These are phyloP conservation scores for Donacobius atricapilla DNA, from an alignment of 2,113 vertebrate species.

Conservation along the genomic window DNA sequence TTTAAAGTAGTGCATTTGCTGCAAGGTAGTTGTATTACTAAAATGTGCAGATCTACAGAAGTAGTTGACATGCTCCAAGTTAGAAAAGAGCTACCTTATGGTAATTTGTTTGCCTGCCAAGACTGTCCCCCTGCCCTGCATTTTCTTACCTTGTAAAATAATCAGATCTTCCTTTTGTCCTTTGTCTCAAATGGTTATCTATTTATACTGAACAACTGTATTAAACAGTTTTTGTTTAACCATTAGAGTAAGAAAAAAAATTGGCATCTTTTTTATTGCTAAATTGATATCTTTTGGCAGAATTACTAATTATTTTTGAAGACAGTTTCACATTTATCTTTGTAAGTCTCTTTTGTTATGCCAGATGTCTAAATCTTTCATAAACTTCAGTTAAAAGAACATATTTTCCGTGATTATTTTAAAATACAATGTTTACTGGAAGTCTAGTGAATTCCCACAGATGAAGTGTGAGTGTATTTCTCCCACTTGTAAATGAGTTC, in stretches of 20 bases:
- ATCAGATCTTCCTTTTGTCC: not conserved
- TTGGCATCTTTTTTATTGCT: not conserved
- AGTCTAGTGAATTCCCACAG: slow-evolving; percentile 74
- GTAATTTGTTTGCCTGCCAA: not conserved
- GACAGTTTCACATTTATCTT: slow-evolving; percentile 48
- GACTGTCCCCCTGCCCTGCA: not conserved
- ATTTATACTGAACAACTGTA: not conserved
- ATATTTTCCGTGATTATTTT: slow-evolving; percentile 75
- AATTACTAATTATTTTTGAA: slow-evolving; percentile 31
- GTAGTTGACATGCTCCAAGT: not conserved
- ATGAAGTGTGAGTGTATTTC: slow-evolving; percentile 77
- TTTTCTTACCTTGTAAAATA: not conserved
- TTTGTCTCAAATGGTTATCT: not conserved
- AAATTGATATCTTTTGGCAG: slow-evolving; percentile 18
- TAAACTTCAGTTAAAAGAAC: slow-evolving; percentile 69
- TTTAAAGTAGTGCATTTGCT: not conserved
- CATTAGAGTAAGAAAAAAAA: not conserved
- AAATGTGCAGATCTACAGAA: not conserved
- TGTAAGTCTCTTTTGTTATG: slow-evolving; percentile 54
- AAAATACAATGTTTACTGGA: slow-evolving; percentile 78
- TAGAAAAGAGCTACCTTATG: not conserved
- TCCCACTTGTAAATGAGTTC: slow-evolving; percentile 79
- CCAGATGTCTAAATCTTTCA: slow-evolving; percentile 65
- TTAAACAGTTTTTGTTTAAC: not conserved
- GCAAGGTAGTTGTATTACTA: not conserved